Base-by-base conservation (phyloP, 2,113 vertebrate genomes). In the Bostrychus sinensis region DNA sequence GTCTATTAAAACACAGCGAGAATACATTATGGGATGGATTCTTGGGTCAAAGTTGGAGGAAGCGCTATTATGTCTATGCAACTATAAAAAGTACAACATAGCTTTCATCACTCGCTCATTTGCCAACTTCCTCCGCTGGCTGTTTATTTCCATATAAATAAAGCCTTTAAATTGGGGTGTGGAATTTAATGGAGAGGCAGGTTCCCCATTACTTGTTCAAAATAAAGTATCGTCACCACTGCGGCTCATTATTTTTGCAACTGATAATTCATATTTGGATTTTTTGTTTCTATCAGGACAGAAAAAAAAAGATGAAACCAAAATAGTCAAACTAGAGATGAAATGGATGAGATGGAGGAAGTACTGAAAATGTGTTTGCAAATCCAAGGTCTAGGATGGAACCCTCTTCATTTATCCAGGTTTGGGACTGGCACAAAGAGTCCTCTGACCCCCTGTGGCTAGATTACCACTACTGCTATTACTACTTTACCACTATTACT, bases 141-240 rank as follows among this genome's bases (percentile, higher is more conserved):
- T 38, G 77, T 82, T 80, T 85, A 86, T 89, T 87, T 86, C 66
- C 85, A 84, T 84, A 65, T 80, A 80, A 86, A 90, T 88, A 86
- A 83, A 87, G 68, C 66, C 75, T 82, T 81, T 77, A 73, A 85
- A 84, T 74, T 70, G 48, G 66, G 67, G 43, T 45, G 66, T 63
- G 72, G 74, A 82, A 85, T 88, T 80, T 62, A 78, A 83, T 80
- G 56, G 72, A 45, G 68, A 59, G 70, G 48, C 69, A 66, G 72
- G 71, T 80, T 81, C 38, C 66, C 20, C 16, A 57, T 77, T 75
- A 82, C 61, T 78, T 64, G 57, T 34, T 19, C 16, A 34, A 10
- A 5, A 20, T 39, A 22, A 30, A 16, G 63, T 22, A 11, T 8
- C 39, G 37, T 62, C 51, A 17, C 60, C 9, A 36, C 63, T 30